phyloP scores from a whole-genome alignment of 1,140 invertebrate species.

The Diorhabda carinulata region DNA sequence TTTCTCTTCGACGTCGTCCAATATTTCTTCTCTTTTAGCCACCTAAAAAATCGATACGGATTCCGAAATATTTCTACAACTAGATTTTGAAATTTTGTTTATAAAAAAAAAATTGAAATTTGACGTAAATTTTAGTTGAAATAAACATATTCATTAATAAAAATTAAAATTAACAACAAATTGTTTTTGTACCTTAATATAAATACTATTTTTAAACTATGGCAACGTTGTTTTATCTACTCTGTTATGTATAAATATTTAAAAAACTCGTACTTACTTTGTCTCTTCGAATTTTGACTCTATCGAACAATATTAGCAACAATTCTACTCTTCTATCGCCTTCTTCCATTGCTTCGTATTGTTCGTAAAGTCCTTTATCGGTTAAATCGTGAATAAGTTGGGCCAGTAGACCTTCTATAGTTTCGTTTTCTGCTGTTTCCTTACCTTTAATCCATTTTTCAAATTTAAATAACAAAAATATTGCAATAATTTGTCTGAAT shows the following conservation, averaged over 20 bases:
- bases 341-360: constrained; percentile 31
- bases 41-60: constrained; percentile 21
- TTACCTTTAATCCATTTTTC: constrained; percentile 11
- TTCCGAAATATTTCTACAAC: too few relatives aligned
- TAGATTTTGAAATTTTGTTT: too few relatives aligned
- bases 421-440: constrained; percentile 33
- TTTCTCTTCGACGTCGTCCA: constrained; percentile 44
- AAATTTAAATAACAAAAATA: too few relatives aligned
- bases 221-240: background rate
- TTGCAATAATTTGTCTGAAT: too few relatives aligned
- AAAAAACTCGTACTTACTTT: constrained; percentile 19
- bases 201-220: too few relatives aligned
- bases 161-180: background rate
- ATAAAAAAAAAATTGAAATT: too few relatives aligned
- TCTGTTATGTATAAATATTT: too few relatives aligned
- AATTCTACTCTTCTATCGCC: constrained; percentile 38
- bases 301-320: constrained; percentile 35
- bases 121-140: too few relatives aligned
- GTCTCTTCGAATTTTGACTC: constrained; percentile 33
- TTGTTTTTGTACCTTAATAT: too few relatives aligned
- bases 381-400: constrained; percentile 42
- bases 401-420: constrained; percentile 39
- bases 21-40: constrained; percentile 37
- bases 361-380: constrained; percentile 29
- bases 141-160: too few relatives aligned